These are phyloP conservation scores for Palloptera scutellata DNA, from an alignment of 2,888 invertebrate species.

Conservation along the genomic window DNA sequence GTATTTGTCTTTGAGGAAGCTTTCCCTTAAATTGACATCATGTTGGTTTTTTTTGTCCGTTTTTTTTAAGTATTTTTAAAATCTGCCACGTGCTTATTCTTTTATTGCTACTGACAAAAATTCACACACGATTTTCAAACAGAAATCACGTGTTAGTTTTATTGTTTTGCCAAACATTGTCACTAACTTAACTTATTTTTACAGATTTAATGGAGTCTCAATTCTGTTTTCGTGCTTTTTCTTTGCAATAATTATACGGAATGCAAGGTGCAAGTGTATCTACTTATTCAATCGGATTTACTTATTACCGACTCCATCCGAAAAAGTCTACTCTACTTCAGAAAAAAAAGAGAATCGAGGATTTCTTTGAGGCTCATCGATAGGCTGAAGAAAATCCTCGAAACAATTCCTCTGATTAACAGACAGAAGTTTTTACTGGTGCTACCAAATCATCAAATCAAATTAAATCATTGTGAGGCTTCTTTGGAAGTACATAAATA, in stretches of 20 bases:
- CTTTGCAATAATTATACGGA: neutral
- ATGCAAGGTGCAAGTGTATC: no score
- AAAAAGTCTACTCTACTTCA: no score
- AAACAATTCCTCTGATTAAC: neutral
- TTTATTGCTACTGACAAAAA: neutral
- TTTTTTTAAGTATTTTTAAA: neutral
- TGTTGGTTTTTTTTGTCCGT: neutral
- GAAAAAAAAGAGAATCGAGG: no score
- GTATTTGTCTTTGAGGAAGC: conserved; percentile 3
- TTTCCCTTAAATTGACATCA: neutral
- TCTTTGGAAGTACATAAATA: no score
- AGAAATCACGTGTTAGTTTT: conserved; percentile 41
- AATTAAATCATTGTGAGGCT: no score
- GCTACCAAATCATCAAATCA: no score
- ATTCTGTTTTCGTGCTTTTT: neutral
- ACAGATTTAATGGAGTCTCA: neutral
- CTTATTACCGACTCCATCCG: no score
- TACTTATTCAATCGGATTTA: no score
- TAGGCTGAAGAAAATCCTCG: neutral
- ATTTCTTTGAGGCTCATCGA: neutral
- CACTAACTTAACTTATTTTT: conserved; percentile 33
- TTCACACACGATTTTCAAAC: conserved; percentile 36
- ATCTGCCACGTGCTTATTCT: conserved; percentile 1
- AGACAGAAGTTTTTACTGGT: neutral
- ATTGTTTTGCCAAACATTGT: conserved; percentile 37